Base-by-base conservation (phyloP, 1,140 invertebrate genomes). In the Harlomillsia oculata region DNA sequence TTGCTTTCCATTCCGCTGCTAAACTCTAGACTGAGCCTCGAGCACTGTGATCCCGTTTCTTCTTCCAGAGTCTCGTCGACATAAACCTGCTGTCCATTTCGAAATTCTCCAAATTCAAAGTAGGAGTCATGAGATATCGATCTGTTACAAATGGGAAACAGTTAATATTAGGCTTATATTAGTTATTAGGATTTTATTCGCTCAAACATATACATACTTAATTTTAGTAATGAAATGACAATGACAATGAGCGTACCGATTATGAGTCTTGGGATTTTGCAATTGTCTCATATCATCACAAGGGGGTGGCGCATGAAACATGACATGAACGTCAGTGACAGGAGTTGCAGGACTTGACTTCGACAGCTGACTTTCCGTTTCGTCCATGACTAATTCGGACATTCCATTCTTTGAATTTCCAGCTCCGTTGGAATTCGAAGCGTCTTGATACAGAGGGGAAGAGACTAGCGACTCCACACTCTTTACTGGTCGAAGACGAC, bases 41-140 rank as follows among this genome's bases (percentile, higher is more conserved):
- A 64, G 28, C 58, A 60, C 18, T 57, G 34, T 40, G 59, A 59
- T 43, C 56, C 39, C n/a, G 51, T 61, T 52, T 61, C 66, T 55
- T 67, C 59, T 37, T 66, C 61, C 26, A 66, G 25, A 29, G 58
- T 59, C 56, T 67, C 60, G 40, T 67, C 60, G 56, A 59, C 60
- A 34, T 66, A 59, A 5, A 56, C 49, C 16, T 39, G 48, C 20
- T 60, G 53, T 36, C 48, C 28, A 44, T 60, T 65, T 3, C 58
- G 45, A 41, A 64, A 62, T 46, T 65, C 59, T 36, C 57, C 60
- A 58, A 64, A 64, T 40, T 92, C 88, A 74, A 94, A 94, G 71
- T 93, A 94, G 1, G 89, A 93, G 71, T 94, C 89, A 69, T 92
- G 89, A 0, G 88, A 92, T 0, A 89, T 85, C 1, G 87, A 90